Evolutionary conservation across 2,888 invertebrate genomes (phyloP).

Genomic region (Gari tellinella): DNA sequence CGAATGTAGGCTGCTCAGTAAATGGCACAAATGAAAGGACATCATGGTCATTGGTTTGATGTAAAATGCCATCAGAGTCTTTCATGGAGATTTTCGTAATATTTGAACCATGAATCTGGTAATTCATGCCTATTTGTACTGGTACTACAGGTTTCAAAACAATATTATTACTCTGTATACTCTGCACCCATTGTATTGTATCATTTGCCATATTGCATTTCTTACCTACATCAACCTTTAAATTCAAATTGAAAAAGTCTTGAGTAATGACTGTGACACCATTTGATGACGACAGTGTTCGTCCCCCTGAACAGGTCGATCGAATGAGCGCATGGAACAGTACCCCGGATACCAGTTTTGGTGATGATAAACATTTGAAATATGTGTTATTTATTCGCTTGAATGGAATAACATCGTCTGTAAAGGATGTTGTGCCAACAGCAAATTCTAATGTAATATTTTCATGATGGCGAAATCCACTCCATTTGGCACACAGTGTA

Average conservation of each 20-base stretch:
- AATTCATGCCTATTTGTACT: too few species aligned
- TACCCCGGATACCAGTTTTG: neutral
- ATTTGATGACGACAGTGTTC: constrained; percentile 13
- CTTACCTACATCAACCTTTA: constrained; percentile 1
- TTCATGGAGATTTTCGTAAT: too few species aligned
- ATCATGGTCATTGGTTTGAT: too few species aligned
- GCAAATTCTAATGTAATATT: constrained; percentile 19
- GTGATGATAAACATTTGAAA: neutral
- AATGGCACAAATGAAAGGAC: too few species aligned
- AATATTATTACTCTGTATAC: too few species aligned
- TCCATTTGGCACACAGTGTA: constrained; percentile 38
- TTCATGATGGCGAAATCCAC: constrained; percentile 39
- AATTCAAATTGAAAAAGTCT: neutral
- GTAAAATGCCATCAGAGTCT: too few species aligned
- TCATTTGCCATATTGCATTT: neutral
- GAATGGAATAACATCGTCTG: constrained; percentile 21
- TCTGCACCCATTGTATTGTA: too few species aligned
- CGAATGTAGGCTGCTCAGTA: too few species aligned
- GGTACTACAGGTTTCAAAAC: too few species aligned
- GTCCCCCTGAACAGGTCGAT: neutral
- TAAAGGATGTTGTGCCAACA: constrained; percentile 7
- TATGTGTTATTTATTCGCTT: neutral
- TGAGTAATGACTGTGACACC: constrained; percentile 18
- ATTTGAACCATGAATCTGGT: too few species aligned
- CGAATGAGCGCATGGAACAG: neutral